Base-by-base conservation (phyloP, 2,888 invertebrate species). In the Hoplodrina ambigua region DNA sequence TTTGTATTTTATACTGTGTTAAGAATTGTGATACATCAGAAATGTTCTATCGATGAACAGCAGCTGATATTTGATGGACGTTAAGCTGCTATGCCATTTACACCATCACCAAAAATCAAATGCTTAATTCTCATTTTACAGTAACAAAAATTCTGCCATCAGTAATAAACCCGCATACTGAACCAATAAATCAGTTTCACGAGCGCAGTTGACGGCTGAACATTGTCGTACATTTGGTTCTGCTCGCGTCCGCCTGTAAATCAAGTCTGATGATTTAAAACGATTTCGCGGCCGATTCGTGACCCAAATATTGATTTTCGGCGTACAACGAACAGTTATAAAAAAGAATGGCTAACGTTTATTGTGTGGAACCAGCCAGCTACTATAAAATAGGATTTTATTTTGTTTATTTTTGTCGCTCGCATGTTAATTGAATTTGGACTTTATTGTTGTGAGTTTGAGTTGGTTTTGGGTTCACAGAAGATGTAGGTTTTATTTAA, bases 301-400 rank as follows among this genome's bases (percentile, higher is more conserved):
- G 86, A 85, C 87, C 81, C 59, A 81, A 80, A 82, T 86, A 86
- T 87, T 82, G 83, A 87, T 86, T 84, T 82, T 77, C 46, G 61
- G 65, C 60, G 57, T 75, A 81, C 79, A 81, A 71, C 69, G 60
- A 71, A 56, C 74, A 61, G 65, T 72, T 74, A 68, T 60, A 75
- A 75, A 75, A 69, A 76, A 69, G 49, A 61, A 68, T 50, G 8
- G 64, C 68, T 49, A 57, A 58, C 58, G 33, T 70, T 68, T 37
- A 56, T 46, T 56, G 61, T 65, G 71, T 57, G 61, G 54, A 71
- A 59, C 75, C 61, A 71, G 81, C 63, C 50, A 78, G 61, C 69
- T 75, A 70, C 70, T 25, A 73, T 80, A 81, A 85, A 83, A 71
- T 68, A 41, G 33, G 54, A 74, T 72, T 85, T 85, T 75, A 83